These are phyloP conservation scores for Eulimnadia texana DNA, from an alignment of 1,140 invertebrate species.

Conservation along the genomic window DNA sequence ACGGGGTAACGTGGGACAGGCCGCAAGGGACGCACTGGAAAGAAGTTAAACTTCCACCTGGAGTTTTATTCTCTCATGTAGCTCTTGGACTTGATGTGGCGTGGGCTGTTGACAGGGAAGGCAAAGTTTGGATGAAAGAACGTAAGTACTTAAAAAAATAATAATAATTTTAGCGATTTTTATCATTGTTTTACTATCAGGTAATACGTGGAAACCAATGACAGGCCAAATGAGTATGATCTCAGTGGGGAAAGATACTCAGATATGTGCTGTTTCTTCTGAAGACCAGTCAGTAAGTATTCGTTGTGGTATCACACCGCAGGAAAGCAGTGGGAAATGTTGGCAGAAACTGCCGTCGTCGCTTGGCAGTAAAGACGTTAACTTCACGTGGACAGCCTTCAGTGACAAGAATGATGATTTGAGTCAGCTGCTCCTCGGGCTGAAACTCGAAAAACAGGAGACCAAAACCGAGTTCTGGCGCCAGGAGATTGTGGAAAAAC, in stretches of 20 bases:
- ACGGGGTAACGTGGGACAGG: slow-evolving; percentile 10
- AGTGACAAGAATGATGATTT: no score
- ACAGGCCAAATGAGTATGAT: slow-evolving; percentile 60
- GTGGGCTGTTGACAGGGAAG: slow-evolving; percentile 71
- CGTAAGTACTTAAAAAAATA: slow-evolving; percentile 58
- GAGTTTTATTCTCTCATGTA: slow-evolving; percentile 52
- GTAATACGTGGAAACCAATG: slow-evolving; percentile 54
- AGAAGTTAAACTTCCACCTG: slow-evolving; percentile 55
- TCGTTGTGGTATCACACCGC: slow-evolving; percentile 54
- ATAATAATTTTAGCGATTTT: background rate
- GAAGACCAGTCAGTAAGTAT: slow-evolving; percentile 62
- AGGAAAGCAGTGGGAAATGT: slow-evolving; percentile 69
- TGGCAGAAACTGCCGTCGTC: slow-evolving; percentile 38
- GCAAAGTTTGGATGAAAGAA: slow-evolving; percentile 77
- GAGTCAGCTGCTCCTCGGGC: background rate
- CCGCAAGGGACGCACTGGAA: slow-evolving; percentile 41
- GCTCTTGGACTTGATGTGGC: slow-evolving; percentile 70
- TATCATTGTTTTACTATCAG: slow-evolving; percentile 25
- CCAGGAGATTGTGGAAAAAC: slow-evolving; percentile 48
- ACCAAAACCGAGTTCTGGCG: no score
- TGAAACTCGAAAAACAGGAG: background rate
- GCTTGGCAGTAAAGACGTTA: background rate
- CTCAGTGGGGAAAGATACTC: slow-evolving; percentile 72
- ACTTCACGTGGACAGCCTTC: background rate
- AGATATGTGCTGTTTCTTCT: slow-evolving; percentile 46